These are phyloP conservation scores for Hydrotaea diabolus DNA, from an alignment of 2,888 invertebrate genomes.

Conservation along the genomic window DNA sequence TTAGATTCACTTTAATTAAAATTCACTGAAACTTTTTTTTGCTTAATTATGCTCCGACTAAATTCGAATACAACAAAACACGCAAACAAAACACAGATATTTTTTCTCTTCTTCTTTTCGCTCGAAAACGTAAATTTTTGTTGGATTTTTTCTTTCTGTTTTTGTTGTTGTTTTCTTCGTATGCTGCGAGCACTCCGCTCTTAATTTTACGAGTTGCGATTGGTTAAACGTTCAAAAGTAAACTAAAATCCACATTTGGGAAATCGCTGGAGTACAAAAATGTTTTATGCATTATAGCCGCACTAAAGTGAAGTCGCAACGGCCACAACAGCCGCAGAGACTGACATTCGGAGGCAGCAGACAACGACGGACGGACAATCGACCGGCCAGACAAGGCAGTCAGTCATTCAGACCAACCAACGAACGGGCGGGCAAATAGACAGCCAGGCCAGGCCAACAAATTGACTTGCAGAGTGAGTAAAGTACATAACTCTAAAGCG, in stretches of 20 bases:
- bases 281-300: constrained; percentile 57
- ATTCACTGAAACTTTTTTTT: background rate
- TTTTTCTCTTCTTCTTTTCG: constrained; percentile 7
- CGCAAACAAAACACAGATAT: constrained; percentile 2
- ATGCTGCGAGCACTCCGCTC: constrained; percentile 18
- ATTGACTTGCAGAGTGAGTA: background rate
- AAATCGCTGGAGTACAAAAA: constrained; percentile 44
- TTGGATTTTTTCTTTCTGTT: background rate
- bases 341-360: constrained; percentile 2
- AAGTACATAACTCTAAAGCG: constrained; percentile 29
- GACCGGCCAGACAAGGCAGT: constrained; percentile 1
- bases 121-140: constrained; percentile 27
- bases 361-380: background rate
- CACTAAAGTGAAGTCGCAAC: constrained; percentile 21
- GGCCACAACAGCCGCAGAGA: background rate
- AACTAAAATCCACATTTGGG: constrained; percentile 57
- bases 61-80: constrained; percentile 15
- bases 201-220: constrained; percentile 49
- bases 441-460: background rate
- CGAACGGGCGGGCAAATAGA: background rate
- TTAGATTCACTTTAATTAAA: constrained; percentile 18
- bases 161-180: constrained; percentile 20
- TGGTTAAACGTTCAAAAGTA: constrained; percentile 57
- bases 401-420: background rate
- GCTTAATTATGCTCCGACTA: background rate